These are phyloP conservation scores for Molanna angustata DNA, from an alignment of 2,888 invertebrate genomes.

Conservation along the genomic window DNA sequence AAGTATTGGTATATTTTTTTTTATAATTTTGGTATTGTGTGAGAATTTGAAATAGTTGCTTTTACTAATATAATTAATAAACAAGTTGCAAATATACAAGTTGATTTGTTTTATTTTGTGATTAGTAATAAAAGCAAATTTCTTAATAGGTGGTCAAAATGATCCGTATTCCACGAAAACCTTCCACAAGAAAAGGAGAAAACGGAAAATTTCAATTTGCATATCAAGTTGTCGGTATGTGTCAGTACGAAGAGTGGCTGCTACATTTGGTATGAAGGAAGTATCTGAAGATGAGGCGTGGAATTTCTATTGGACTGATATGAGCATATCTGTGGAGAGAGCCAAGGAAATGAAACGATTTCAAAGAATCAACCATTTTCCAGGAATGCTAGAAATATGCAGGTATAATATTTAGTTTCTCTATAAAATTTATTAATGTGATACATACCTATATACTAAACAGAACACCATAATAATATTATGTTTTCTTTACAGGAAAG, in stretches of 20 bases:
- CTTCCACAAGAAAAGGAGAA: conserved; percentile 52
- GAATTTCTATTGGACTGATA: conserved; percentile 91
- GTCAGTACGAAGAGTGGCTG: conserved; percentile 67
- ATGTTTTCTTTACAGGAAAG: conserved; percentile 60
- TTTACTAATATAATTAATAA: no score
- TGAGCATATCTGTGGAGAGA: conserved; percentile 79
- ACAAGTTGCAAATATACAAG: no score
- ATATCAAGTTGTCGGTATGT: conserved; percentile 67
- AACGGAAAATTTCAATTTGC: conserved; percentile 41
- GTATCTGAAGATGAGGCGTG: conserved; percentile 79
- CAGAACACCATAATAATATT: not conserved
- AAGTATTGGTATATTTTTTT: no score
- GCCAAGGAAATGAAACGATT: conserved; percentile 91
- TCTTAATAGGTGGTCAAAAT: no score
- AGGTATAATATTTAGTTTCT: conserved; percentile 39
- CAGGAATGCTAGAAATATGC: conserved; percentile 86
- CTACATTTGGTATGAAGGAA: conserved; percentile 71
- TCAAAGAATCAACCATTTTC: conserved; percentile 92
- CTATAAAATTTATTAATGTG: not conserved
- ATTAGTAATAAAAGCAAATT: no score
- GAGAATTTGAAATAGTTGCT: no score
- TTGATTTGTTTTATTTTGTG: no score
- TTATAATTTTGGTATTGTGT: no score
- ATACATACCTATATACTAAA: no score
- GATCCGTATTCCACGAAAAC: no score